phyloP scores from a whole-genome alignment of 2,797 vertebrate genomes.

The Cynopterus sphinx region DNA sequence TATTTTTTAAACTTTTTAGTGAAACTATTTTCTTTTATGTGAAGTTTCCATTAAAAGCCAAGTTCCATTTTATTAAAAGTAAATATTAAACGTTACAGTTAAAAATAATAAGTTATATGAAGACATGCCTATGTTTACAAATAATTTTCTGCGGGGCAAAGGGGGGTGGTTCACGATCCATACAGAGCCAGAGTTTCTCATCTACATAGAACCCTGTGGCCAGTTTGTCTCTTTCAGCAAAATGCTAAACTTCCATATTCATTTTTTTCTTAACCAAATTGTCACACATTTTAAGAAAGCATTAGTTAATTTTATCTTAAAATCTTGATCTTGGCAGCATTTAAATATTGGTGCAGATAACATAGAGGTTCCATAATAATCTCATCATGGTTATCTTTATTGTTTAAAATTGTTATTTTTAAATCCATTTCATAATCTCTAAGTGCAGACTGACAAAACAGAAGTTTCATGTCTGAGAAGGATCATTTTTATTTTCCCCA shows the following conservation, averaged over 20 bases:
- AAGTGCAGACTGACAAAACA: background rate
- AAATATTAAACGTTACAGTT: background rate
- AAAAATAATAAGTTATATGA: background rate
- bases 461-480: background rate
- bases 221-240: background rate
- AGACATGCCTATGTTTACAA: background rate
- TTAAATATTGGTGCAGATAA: background rate
- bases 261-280: conserved; percentile 33
- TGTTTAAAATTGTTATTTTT: conserved; percentile 38
- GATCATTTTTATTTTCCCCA: conserved; percentile 28
- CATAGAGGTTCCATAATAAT: background rate
- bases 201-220: background rate
- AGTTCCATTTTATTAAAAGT: conserved; percentile 11
- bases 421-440: background rate
- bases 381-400: background rate
- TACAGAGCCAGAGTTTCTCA: background rate
- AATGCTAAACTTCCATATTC: background rate
- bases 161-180: background rate
- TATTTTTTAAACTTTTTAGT: background rate
- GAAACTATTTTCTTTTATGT: conserved; percentile 7
- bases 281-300: conserved; percentile 24
- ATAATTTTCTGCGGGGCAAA: background rate
- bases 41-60: background rate
- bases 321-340: conserved; percentile 16
- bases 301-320: conserved; percentile 16